Evolutionary conservation across 2,113 vertebrate species (phyloP), one percentile per base, ranked within the genome.

Genomic region (Ardeotis arabs): DNA sequence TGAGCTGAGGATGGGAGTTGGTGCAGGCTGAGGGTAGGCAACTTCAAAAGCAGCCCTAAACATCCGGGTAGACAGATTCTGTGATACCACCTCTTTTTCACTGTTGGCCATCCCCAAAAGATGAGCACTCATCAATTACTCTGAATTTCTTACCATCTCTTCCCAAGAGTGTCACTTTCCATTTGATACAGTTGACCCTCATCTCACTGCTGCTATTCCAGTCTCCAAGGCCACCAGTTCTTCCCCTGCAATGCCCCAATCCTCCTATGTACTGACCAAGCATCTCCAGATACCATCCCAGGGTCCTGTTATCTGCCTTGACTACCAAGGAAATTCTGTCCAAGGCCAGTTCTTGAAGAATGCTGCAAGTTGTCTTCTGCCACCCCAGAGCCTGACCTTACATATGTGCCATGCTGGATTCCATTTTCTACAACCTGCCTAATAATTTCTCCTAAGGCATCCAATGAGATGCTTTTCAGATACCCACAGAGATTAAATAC

Each of bases 321-420:
- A 24, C 14, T 28, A 9, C 44, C 0, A 0, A 63, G 23, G 49
- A 75, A 49, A 55, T 59, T 89, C 66, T 78, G n/a, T 39, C n/a
- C 22, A 33, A 78, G 35, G 35, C 9, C 27, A 72, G 21, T 8
- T n/a, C 27, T 56, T 72, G 37, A 80, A 63, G 53, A 75, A 74
- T 4, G 16, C 33, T 58, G 22, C 41, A 44, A 9, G n/a, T 41
- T 64, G 3, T 23, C 10, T 73, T 14, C 33, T 69, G 50, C 2
- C 0, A 3, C 49, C 20, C 27, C 64, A 39, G 59, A 84, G n/a
- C 29, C 68, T 10, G 4, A 2, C 23, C 21, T 86, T 69, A 39
- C 0, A 0, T 15, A 15, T 12, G 16, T 72, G 60, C 28, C 3
- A 0, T 45, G 37, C 29, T 77, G 29, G 8, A 77, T 29, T 5